Conservation (phyloP, 2,797 vertebrate genomes). For the Chelidonichthys spinosus region DNA sequence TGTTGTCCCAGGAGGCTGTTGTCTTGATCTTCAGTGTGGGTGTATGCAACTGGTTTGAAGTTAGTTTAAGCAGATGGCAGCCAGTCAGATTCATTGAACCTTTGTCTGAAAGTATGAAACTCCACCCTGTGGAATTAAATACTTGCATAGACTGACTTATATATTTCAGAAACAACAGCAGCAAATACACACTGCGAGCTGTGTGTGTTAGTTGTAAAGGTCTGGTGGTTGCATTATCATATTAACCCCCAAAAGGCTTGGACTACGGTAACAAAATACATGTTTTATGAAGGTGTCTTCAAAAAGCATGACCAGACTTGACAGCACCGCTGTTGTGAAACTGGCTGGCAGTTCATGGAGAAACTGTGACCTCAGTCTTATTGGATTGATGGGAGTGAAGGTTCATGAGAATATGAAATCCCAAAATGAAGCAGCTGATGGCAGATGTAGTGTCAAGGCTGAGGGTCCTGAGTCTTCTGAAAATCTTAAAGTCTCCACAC, state of each 20-base stretch:
- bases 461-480: neutral
- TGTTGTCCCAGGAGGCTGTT: constrained; percentile 15
- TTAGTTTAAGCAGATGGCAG: constrained; percentile 38
- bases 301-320: constrained; percentile 17
- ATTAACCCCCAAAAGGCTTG: constrained; percentile 26
- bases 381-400: constrained; percentile 1
- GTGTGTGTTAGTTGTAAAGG: constrained; percentile 4
- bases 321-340: constrained; percentile 27
- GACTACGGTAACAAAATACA: constrained; percentile 9
- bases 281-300: constrained; percentile 26
- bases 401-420: neutral
- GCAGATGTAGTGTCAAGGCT: neutral
- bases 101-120: constrained; percentile 23
- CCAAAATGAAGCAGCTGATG: neutral
- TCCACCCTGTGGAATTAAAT: constrained; percentile 17
- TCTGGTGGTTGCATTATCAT: constrained; percentile 25
- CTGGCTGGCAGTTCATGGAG: constrained; percentile 9
- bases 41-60: constrained; percentile 21
- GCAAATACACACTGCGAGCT: neutral
- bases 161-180: neutral
- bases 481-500: neutral
- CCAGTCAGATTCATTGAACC: constrained; percentile 27
- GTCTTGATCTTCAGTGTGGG: constrained; percentile 5
- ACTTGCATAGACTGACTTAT: neutral
- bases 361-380: neutral